These are phyloP conservation scores for Hyalella azteca DNA, from an alignment of 2,888 invertebrate species.

Conservation along the genomic window DNA sequence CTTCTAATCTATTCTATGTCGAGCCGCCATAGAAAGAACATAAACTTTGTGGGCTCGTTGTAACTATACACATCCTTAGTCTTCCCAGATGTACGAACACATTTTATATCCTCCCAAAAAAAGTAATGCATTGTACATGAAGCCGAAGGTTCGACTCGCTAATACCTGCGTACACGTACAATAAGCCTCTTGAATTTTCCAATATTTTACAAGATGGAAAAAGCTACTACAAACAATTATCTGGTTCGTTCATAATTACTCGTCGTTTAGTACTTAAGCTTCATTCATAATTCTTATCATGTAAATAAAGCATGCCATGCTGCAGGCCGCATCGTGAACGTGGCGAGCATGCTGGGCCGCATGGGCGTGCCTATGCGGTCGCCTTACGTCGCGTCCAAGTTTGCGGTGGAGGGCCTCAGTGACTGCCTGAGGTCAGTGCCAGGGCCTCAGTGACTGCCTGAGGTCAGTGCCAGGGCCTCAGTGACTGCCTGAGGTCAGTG, in stretches of 20 bases:
- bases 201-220: not conserved
- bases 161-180: too few relatives aligned
- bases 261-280: not conserved
- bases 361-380: slow-evolving; percentile 81
- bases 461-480: slow-evolving; percentile 65
- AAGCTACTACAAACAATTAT: not conserved
- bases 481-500: slow-evolving; percentile 29
- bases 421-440: slow-evolving; percentile 73
- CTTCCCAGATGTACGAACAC: too few relatives aligned
- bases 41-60: too few relatives aligned
- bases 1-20: too few relatives aligned
- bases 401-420: slow-evolving; percentile 80
- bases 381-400: slow-evolving; percentile 76
- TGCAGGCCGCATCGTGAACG: slow-evolving; percentile 73
- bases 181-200: too few relatives aligned
- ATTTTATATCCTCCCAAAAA: too few relatives aligned
- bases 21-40: too few relatives aligned
- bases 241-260: not conserved
- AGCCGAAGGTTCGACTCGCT: too few relatives aligned
- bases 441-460: slow-evolving; percentile 77
- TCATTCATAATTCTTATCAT: not conserved
- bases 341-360: slow-evolving; percentile 80
- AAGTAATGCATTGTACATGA: too few relatives aligned
- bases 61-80: too few relatives aligned
- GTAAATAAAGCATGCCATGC: not conserved